Percentiles rank a stretch among this genome's conserved stretches.
Evolutionary conservation across 2,888 invertebrate species (phyloP).

Genomic region (Enoplolaimus lenunculus): DNA sequence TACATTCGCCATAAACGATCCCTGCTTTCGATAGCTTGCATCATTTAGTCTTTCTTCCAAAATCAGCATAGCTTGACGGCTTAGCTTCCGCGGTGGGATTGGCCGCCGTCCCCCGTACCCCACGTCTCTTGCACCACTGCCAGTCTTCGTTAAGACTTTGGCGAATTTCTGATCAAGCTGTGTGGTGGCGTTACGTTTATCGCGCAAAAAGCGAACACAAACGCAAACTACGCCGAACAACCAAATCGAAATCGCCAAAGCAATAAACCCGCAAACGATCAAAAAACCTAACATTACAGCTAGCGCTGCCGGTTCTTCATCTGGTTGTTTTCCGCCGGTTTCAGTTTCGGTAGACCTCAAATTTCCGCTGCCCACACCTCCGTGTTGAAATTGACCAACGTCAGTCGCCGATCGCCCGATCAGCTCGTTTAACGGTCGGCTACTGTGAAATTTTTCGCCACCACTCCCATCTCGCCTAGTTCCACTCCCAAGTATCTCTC

Average conservation of each 20-base stretch:
- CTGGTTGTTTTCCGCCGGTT: too few relatives aligned
- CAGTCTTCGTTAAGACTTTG: not conserved
- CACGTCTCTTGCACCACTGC: not conserved
- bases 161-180: not conserved
- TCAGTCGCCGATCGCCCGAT: too few relatives aligned
- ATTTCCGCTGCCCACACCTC: too few relatives aligned
- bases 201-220: not conserved
- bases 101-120: not conserved
- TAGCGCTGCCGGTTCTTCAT: not conserved
- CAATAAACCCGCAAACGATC: not conserved
- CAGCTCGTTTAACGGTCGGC: not conserved
- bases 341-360: not conserved
- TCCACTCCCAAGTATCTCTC: too few relatives aligned
- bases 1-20: not conserved
- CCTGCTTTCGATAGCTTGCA: too few relatives aligned
- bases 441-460: not conserved
- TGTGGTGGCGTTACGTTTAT: too few relatives aligned
- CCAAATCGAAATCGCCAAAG: not conserved
- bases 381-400: too few relatives aligned
- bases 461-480: not conserved
- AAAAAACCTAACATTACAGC: not conserved
- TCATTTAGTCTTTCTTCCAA: too few relatives aligned
- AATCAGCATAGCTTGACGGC: too few relatives aligned
- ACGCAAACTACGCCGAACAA: not conserved
- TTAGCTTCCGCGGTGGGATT: too few relatives aligned